Evolutionary conservation across 2,888 invertebrate species (phyloP), one percentile per base, ranked within the genome.

Genomic region (Embidobia sp.): DNA sequence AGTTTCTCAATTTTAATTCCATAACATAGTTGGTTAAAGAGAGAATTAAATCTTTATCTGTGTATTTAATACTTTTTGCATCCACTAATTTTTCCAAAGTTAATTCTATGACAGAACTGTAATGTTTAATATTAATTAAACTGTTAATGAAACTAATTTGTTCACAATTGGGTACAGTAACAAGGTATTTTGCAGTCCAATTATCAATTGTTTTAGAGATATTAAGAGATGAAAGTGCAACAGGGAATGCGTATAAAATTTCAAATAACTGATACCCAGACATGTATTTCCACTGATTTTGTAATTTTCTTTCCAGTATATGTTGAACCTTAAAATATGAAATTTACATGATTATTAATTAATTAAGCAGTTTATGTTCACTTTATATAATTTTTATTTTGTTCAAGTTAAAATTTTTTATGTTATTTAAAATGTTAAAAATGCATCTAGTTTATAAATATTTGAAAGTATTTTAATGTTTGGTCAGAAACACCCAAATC

Each of bases 111-210:
- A 91, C 90, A 35, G 89, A 80, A 87, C 93, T 93, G 27, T 90
- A 90, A 80, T 92, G 93, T 46, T 92, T 90, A 5, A 93, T 87
- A 35, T 89, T 89, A 2, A 91, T 91, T 46, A 93, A 91, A 73
- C 91, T 91, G 42, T 91, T 85, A 42, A 93, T 87, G 74, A 91
- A 91, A 46, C 92, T 87, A 8, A 92, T 82, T 1, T 90, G 55
- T 46, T 93, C 90, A 59, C 91, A 91, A 82, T 94, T 93, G 72
- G 91, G 91, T 8, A 93, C 85, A 4, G 91, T 90, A 87, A 93
- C 93, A 49, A 94, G 92, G 80, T 93, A 93, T 11, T 91, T 88
- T 72, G 90, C 90, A 3, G 93, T 87, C 94, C 94, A 94, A 49
- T 92, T 88, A 1, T 90, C 87, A 3, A 90, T 83, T n/a, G 84